Evolutionary conservation across 1,140 invertebrate genomes (phyloP), one percentile per base, ranked within the genome.

Genomic region (Calosoma granatense): DNA sequence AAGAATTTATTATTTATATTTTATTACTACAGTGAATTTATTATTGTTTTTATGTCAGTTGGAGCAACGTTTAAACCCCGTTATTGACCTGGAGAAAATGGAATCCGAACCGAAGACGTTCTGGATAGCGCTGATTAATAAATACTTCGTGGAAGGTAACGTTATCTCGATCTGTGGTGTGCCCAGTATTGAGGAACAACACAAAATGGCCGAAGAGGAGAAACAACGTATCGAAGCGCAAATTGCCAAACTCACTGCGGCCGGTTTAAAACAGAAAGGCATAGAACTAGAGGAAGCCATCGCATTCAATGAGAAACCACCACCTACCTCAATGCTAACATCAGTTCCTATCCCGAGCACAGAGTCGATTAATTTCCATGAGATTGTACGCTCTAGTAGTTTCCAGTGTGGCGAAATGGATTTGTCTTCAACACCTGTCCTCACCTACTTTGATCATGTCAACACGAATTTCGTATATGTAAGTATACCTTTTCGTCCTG

Each of bases 391-490:
- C 22, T 88, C 79, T 67, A 76, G 73, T 39, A 75, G 76, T 43
- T 72, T 66, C n/a, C 70, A 78, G 56, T 80, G 81, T 67, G 70
- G 80, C 2, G 68, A 76, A 62, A 81, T 90, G 60, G 77, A 83
- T 65, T 70, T 88, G 9, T 69, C 72, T 9, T 72, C 83, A 43
- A 68, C 88, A n/a, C 87, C 88, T 19, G 74, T 90, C 54, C 85
- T 80, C 64, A 84, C 88, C 1, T 83, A 88, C 61, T 74, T 92
- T 47, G 86, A 93, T 76, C 81, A 89, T 65, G 73, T 91, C 11
- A 81, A 86, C 58, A 89, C 87, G 1, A 89, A 90, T 67, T 93
- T 94, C 76, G 81, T 92, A 60, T 87, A 91, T 74, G 89, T 92
- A 70, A 80, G 84, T 81, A 53, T 60, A 59, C 43, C 63, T 56